Base-by-base conservation (phyloP, 2,797 vertebrate species). In the Varecia variegata region DNA sequence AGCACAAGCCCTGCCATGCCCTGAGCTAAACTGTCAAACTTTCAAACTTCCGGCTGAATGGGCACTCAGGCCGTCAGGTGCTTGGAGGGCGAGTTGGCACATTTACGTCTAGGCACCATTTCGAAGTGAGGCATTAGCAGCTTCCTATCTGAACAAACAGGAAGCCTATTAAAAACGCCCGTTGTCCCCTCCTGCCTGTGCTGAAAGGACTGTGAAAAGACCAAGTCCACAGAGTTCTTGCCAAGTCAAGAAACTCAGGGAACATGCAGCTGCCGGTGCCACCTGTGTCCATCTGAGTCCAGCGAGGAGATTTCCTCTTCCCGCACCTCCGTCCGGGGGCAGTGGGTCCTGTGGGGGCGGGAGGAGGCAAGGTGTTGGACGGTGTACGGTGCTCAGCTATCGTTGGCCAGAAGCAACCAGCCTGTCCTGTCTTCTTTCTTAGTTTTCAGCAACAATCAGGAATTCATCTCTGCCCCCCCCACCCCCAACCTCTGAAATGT, bases 151-250 rank as follows among this genome's bases (percentile, higher is more conserved):
- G 96, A 94, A 79, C 89, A 92, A 96, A 93, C 0, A 1, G 91
- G 83, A 97, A 71, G 21, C 40, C n/a, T 94, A 18, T 58, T 95
- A 38, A 84, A 96, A 90, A 97, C 25, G 73, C 85, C 35, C n/a
- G 82, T 82, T 12, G 9, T 79, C 77, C 32, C 81, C 88, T 54
- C 25, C 80, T 9, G 95, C n/a, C n/a, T 27, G 38, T 60, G 93
- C 62, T 93, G 92, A 97, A 60, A n/a, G 89, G 93, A 50, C 93
- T 96, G 58, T 93, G 88, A 88, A 97, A 95, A 96, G 71, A 88
- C 18, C 88, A 93, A 96, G 90, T 88, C 87, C 15, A 60, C 9
- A 1, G 54, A 70, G 60, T 76, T 76, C 58, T 56, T 97, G 97
- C 98, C 95, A 97, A 97, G 95, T 65, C 67, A 68, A 96, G 95